Evolutionary conservation across 1,140 invertebrate genomes (phyloP), one percentile per base, ranked within the genome.

Genomic region (Aphelenchoides besseyi): DNA sequence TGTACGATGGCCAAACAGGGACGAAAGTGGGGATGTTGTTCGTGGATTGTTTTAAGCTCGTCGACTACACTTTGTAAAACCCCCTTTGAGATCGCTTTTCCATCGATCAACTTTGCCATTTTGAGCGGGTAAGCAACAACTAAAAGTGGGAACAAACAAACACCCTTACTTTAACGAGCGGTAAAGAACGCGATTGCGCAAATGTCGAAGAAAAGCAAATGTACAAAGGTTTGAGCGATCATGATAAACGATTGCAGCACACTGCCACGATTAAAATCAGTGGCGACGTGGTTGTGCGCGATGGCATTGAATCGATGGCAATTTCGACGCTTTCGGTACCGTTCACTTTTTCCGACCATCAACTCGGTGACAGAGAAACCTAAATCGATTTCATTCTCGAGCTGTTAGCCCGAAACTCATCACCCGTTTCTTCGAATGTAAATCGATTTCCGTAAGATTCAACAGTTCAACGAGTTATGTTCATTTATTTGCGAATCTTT

Each of bases 1-100:
- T 83, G 82, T 52, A 83, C 83, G 62, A 83, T 79, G 12, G 82
- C 82, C 37, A 83, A 59, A 30, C 70, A 68, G 0, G 82, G 62
- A 0, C 41, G 33, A 61, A 83, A 83, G 16, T 74, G 9, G 28
- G 80, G 76, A 68, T 83, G 32, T n/a, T 76, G 30, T 26, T 74
- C 53, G 5, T 74, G 66, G 48, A 78, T 70, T 23, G 35, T 32
- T 18, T 76, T 69, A 18, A 84, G 69, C 28, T 74, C 61, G 9
- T 64, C 33, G 2, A 35, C 62, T 26, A 84, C 72, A 33, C 77
- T 73, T 28, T 76, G 29, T 28, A 79, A 63, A 37, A 84, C 77
- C 61, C 77, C 62, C 41, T 77, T 73, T 3, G 83, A 80, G 64
- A 82, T 80, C 32, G 69, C 74, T 33, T 82, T 81, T 36, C 81